Percentiles rank a stretch among this genome's conserved stretches.
Evolutionary conservation across 1,140 invertebrate genomes (phyloP).

Genomic region (Drosophila rufa): DNA sequence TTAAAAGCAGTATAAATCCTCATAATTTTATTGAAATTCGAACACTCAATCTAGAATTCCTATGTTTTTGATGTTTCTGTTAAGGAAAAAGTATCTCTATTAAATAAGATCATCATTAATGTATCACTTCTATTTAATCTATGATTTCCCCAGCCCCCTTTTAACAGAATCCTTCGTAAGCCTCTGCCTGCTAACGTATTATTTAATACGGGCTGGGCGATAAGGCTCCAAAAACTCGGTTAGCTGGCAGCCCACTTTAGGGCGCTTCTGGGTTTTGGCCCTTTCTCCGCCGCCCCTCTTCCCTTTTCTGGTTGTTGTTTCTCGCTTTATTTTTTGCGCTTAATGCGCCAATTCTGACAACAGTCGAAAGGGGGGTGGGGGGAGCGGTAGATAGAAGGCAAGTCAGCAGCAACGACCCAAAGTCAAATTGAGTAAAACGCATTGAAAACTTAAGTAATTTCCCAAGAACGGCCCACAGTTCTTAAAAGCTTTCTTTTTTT

Average conservation of each 20-base stretch:
- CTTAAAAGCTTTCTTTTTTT: constrained; percentile 57
- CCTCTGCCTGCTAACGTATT: constrained; percentile 40
- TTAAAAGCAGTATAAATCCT: too few species aligned
- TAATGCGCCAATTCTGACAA: constrained; percentile 78
- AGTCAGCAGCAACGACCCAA: constrained; percentile 69
- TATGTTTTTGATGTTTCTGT: not conserved
- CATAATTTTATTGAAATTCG: not conserved
- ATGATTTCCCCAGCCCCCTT: not conserved
- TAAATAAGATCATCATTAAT: not conserved
- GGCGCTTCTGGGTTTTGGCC: constrained; percentile 52
- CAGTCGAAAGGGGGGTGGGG: constrained; percentile 7
- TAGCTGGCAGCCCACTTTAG: constrained; percentile 56
- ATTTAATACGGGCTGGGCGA: constrained; percentile 69
- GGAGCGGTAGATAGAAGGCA: constrained; percentile 29
- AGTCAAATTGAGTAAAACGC: constrained; percentile 82
- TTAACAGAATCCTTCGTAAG: not conserved
- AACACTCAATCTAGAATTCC: not conserved
- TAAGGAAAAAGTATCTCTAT: too few species aligned
- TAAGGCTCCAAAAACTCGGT: constrained; percentile 48
- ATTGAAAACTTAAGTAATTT: constrained; percentile 82
- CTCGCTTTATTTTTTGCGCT: constrained; percentile 64
- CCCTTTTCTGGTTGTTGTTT: constrained; percentile 26
- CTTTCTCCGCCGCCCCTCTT: constrained; percentile 3
- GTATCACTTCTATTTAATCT: not conserved
- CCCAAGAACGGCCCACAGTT: constrained; percentile 59